Evolutionary conservation across 1,140 invertebrate species (phyloP), one percentile per base, ranked within the genome.

Genomic region (Cardiocondyla obscurior): DNA sequence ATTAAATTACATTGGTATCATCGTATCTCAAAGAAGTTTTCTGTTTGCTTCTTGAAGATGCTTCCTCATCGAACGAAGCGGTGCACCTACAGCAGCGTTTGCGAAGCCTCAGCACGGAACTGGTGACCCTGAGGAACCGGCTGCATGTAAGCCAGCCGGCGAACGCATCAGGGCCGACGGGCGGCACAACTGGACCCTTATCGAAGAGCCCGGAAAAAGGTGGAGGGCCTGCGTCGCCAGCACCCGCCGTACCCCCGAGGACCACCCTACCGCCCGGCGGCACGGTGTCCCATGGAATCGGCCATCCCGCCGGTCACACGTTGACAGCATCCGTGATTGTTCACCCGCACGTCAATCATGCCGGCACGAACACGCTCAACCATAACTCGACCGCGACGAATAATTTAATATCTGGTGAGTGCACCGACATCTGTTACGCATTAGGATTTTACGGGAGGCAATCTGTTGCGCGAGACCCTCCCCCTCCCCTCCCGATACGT

Each of bases 11-110:
- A 72, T 72, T 36, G 67, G 16, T 33, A 39, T n/a, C 19, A 16
- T 28, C 42, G 7, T 22, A 16, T 46, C 16, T 77, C 14, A 69
- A 69, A 42, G n/a, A 79, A 39, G 7, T 39, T 10, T 55, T 28
- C 39, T 6, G 30, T 81, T 81, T 51, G 65, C 0, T 57, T 83
- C 55, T 96, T 95, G 8, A 95, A 98, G 98, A 98, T 97, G 97
- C 97, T 83, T 98, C 97, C 83, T 98, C 97, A 51, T 98, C 97
- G 87, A 98, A 98, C 94, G 98, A 98, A 95, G 97, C 97, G 53
- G 97, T 98, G 86, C 97, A 98, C 91, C 94, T 98, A 86, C 97
- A 98, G 94, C 97, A 98, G 91, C 96, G 97, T 73, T 95, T 98
- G 84, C 97, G 97, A 85, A 98, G 97, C 93, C 95, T 98, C 82